Conservation (phyloP, 2,888 invertebrate species). For the Quadroppia sp. region DNA sequence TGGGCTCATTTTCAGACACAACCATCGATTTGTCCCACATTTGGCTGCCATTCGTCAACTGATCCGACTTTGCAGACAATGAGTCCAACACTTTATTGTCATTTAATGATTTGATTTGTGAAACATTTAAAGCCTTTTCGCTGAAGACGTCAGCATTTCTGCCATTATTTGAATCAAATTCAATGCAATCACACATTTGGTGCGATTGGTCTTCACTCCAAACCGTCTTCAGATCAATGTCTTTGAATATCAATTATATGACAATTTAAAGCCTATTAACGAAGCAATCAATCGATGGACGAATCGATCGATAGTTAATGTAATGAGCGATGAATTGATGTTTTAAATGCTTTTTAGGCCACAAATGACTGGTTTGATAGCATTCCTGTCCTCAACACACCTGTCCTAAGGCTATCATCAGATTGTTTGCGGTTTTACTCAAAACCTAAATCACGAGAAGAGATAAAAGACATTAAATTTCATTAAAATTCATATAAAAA, state of each 20-base stretch:
- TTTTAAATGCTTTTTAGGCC: constrained; percentile 25
- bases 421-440: not conserved
- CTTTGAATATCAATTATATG: not conserved
- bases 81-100: constrained; percentile 13
- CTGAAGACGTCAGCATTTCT: constrained; percentile 16
- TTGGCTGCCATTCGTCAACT: not conserved
- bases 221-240: not conserved
- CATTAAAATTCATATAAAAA: not conserved
- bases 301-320: not conserved
- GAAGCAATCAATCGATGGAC: not conserved
- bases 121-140: constrained; percentile 9
- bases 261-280: not conserved
- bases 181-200: constrained; percentile 29
- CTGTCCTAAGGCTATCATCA: constrained; percentile 9
- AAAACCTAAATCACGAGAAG: constrained; percentile 19
- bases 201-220: not conserved
- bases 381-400: constrained; percentile 16
- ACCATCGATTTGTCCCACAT: not conserved
- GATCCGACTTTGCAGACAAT: not conserved
- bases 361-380: constrained; percentile 26
- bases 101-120: constrained; percentile 7
- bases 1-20: not conserved
- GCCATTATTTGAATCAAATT: constrained; percentile 1
- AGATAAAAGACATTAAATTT: no score
- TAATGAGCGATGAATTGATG: constrained; percentile 21